Percentiles rank a stretch among this genome's conserved stretches.
phyloP scores from a whole-genome alignment of 2,113 vertebrate genomes.

The Sapajus apella region DNA sequence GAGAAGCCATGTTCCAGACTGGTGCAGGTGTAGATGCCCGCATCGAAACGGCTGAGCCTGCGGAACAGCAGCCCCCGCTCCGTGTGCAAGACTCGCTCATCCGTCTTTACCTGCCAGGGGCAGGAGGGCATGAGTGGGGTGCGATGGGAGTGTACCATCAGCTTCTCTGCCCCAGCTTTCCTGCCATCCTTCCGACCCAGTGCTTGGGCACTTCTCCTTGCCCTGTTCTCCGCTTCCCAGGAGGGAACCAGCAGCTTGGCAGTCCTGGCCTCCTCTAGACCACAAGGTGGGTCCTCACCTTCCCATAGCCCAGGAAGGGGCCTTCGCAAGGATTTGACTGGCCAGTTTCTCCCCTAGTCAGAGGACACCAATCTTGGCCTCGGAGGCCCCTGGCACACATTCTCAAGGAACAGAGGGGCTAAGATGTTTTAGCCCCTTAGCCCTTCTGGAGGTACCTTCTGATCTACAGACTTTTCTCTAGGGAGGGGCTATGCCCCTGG shows the following conservation, averaged over 20 bases:
- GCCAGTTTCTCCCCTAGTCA: background rate
- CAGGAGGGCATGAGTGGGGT: rapidly evolving
- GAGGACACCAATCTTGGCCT: background rate
- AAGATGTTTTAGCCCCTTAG: background rate
- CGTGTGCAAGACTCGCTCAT: constrained; percentile 90
- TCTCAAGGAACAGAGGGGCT: background rate
- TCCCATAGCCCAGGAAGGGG: background rate
- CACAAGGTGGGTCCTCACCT: background rate
- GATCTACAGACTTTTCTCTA: background rate
- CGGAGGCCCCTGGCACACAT: background rate
- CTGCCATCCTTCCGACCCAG: background rate
- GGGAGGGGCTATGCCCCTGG: background rate
- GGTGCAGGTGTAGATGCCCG: constrained; percentile 90
- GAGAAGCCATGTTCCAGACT: constrained; percentile 93
- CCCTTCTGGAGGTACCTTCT: too few relatives aligned
- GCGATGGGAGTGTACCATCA: background rate
- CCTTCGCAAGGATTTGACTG: background rate
- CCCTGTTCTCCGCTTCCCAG: background rate
- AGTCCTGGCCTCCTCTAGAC: background rate
- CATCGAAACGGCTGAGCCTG: constrained; percentile 87
- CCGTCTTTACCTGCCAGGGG: constrained; percentile 88
- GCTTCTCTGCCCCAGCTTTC: background rate
- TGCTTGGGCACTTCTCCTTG: background rate
- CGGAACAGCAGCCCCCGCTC: constrained; percentile 94
- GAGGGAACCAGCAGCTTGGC: background rate